phyloP scores from a whole-genome alignment of 2,113 vertebrate species.

The Gavia stellata region DNA sequence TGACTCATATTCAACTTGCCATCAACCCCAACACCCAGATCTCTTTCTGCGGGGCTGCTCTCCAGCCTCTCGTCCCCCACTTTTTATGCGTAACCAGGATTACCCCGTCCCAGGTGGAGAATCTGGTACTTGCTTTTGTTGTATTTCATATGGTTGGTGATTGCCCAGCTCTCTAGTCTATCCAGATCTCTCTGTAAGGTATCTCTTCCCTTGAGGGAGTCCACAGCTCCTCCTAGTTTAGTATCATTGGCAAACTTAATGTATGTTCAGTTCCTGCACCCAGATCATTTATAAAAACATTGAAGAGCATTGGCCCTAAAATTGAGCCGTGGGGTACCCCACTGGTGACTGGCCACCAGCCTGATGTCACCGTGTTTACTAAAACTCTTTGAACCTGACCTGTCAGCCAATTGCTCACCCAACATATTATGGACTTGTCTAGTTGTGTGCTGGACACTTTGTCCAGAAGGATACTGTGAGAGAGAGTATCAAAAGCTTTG shows the following conservation, averaged over 20 bases:
- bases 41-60: neutral
- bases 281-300: neutral
- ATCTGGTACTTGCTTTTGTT: neutral
- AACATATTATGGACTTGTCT: neutral
- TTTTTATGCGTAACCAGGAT: neutral
- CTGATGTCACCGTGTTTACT: neutral
- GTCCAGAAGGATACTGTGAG: neutral
- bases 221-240: neutral
- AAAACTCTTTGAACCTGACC: neutral
- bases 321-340: neutral
- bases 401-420: neutral
- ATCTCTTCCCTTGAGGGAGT: neutral
- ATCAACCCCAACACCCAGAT: neutral
- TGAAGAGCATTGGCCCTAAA: neutral
- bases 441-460: neutral
- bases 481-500: neutral
- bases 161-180: neutral
- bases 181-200: neutral
- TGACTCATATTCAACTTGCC: neutral
- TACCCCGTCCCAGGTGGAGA: neutral
- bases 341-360: neutral
- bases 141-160: neutral
- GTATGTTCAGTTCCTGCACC: neutral
- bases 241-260: neutral
- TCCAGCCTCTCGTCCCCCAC: neutral